Evolutionary conservation across 1,140 invertebrate species (phyloP).

Genomic region (Spodoptera litura): DNA sequence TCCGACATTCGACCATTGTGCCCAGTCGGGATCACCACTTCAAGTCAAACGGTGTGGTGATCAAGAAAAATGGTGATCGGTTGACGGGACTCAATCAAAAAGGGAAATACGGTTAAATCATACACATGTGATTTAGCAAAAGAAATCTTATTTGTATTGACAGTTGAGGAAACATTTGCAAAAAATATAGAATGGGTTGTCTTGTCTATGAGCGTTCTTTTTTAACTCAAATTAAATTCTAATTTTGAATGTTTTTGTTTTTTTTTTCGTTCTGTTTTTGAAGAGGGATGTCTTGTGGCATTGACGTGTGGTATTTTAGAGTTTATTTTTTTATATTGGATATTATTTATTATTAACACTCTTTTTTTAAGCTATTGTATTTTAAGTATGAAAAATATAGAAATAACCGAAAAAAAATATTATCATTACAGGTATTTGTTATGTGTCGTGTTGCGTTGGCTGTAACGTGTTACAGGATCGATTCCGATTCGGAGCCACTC

Average conservation of each 20-base stretch:
- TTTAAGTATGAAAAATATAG: too few relatives aligned
- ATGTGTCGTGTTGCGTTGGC: too few relatives aligned
- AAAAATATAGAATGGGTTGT: constrained; percentile 2
- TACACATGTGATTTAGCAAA: constrained; percentile 50
- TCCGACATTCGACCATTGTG: constrained; percentile 60
- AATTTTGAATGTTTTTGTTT: not conserved
- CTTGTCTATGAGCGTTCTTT: constrained; percentile 18
- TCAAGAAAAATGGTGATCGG: constrained; percentile 67
- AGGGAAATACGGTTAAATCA: constrained; percentile 66
- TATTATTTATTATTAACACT: too few relatives aligned
- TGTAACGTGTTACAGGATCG: too few relatives aligned
- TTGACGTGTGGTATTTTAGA: not conserved
- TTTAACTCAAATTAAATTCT: not conserved
- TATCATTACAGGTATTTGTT: too few relatives aligned
- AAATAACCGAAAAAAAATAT: too few relatives aligned
- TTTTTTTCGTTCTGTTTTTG: not conserved
- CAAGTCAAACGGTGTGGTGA: constrained; percentile 75
- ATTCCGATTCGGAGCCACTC: too few relatives aligned
- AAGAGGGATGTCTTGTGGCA: not conserved
- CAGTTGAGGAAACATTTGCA: constrained; percentile 21
- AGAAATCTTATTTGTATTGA: constrained; percentile 38
- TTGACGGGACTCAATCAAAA: constrained; percentile 63
- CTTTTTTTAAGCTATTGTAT: too few relatives aligned
- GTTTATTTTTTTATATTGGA: too few relatives aligned
- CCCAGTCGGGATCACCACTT: constrained; percentile 65